phyloP scores from a whole-genome alignment of 2,888 invertebrate genomes.

The Caenorhabditis drosophilae region DNA sequence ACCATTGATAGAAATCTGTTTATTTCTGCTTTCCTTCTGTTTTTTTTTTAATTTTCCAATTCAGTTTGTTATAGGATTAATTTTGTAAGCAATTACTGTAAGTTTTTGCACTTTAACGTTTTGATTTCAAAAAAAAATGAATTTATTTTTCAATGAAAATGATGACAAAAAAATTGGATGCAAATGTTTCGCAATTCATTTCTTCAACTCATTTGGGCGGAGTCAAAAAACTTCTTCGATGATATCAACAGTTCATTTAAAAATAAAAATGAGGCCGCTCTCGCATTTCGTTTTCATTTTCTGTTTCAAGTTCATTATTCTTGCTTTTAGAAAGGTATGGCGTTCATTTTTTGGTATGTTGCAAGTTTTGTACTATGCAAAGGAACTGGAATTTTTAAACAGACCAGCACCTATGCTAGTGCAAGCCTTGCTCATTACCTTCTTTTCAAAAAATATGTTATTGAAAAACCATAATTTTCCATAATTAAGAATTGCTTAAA shows the following conservation, averaged over 20 bases:
- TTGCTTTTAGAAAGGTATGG: background rate
- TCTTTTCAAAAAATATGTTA: background rate
- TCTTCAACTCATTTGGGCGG: background rate
- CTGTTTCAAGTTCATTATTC: background rate
- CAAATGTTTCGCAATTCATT: background rate
- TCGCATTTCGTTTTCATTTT: background rate
- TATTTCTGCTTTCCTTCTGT: no score
- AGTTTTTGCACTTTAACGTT: no score
- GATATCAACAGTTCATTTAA: background rate
- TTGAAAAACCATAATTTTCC: no score
- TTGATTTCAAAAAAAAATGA: no score
- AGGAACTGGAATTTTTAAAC: conserved; percentile 36
- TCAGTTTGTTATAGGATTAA: no score
- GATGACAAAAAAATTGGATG: no score
- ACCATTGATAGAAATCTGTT: no score
- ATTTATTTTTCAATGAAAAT: background rate
- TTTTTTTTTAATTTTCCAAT: no score
- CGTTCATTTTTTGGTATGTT: background rate
- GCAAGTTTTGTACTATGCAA: conserved; percentile 48
- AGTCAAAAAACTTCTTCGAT: background rate
- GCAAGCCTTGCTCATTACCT: conserved; percentile 36
- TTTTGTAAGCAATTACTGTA: no score
- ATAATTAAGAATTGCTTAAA: no score
- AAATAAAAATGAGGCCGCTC: no score
- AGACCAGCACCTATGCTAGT: conserved; percentile 37